Percentiles rank a stretch among this genome's conserved stretches.
Evolutionary conservation across 64 coral and sea anemone species (phyloP).

Genomic region (Dendrophyllia cribrosa): DNA sequence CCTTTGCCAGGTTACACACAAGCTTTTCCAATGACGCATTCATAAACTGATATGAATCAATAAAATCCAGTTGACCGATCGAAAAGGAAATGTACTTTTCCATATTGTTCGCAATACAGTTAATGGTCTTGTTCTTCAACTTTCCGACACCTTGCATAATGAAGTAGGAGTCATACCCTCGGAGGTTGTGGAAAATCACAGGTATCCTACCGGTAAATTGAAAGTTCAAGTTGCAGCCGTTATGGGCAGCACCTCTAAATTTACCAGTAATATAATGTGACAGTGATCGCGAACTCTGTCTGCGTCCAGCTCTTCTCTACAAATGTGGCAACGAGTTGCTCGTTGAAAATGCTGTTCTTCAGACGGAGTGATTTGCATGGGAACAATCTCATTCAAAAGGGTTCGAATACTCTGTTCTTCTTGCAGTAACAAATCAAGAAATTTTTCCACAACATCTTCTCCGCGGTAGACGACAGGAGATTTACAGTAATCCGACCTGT

Average conservation of each 20-base stretch:
- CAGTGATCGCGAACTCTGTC: conserved; percentile 20
- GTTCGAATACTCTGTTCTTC: conserved; percentile 61
- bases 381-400: conserved; percentile 20
- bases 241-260: conserved; percentile 58
- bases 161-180: conserved; percentile 46
- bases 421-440: conserved; percentile 21
- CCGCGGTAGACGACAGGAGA: conserved; percentile 66
- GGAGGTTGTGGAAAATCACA: conserved; percentile 42
- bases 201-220: conserved; percentile 49
- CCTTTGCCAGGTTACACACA: conserved; percentile 21
- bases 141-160: conserved; percentile 47
- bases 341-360: conserved; percentile 51
- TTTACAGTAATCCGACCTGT: conserved; percentile 18
- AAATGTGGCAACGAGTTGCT: conserved; percentile 61
- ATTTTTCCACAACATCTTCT: conserved; percentile 59
- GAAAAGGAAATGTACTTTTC: conserved; percentile 74
- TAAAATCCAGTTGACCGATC: conserved; percentile 2
- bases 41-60: conserved; percentile 72
- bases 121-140: conserved; percentile 28
- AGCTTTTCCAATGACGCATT: conserved; percentile 63
- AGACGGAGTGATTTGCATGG: conserved; percentile 37
- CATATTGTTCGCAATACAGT: conserved; percentile 49
- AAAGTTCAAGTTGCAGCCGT: conserved; percentile 50
- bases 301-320: conserved; percentile 22
- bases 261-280: conserved; percentile 52